A percentile compares a stretch with the other conserved stretches of the same genome.
phyloP scores from a whole-genome alignment of 2,888 invertebrate genomes.

The Tipula lateralis region DNA sequence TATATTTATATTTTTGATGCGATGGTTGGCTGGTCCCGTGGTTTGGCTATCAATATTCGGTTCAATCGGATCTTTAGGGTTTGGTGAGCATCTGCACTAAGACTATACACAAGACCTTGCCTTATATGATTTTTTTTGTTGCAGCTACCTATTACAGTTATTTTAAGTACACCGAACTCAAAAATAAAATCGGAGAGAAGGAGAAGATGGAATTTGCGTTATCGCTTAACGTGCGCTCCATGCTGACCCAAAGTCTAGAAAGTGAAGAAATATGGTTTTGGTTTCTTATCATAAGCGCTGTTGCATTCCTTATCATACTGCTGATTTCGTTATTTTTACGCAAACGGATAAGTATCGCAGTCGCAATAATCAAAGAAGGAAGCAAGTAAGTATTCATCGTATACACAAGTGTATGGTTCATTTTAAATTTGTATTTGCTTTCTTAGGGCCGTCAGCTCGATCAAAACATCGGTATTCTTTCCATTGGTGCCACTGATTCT shows the following conservation, averaged over 20 bases:
- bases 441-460: conserved; percentile 69
- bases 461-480: conserved; percentile 80
- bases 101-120: background rate
- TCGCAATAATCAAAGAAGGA: conserved; percentile 88
- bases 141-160: conserved; percentile 57
- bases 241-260: background rate
- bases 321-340: conserved; percentile 77
- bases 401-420: background rate
- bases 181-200: background rate
- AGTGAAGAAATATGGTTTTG: conserved; percentile 46
- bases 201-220: background rate
- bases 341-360: conserved; percentile 78
- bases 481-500: conserved; percentile 86
- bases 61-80: conserved; percentile 63
- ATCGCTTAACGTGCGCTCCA: background rate
- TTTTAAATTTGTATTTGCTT: conserved; percentile 7
- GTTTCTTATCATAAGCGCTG: conserved; percentile 62
- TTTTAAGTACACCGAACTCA: conserved; percentile 50
- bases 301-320: conserved; percentile 60
- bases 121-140: conserved; percentile 38
- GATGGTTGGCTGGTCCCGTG: conserved; percentile 82
- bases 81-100: conserved; percentile 52
- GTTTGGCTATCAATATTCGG: conserved; percentile 80
- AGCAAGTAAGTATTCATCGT: conserved; percentile 60
- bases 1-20: conserved; percentile 79